Evolutionary conservation across 2,888 invertebrate genomes (phyloP).

Genomic region (Leistus spinibarbis): DNA sequence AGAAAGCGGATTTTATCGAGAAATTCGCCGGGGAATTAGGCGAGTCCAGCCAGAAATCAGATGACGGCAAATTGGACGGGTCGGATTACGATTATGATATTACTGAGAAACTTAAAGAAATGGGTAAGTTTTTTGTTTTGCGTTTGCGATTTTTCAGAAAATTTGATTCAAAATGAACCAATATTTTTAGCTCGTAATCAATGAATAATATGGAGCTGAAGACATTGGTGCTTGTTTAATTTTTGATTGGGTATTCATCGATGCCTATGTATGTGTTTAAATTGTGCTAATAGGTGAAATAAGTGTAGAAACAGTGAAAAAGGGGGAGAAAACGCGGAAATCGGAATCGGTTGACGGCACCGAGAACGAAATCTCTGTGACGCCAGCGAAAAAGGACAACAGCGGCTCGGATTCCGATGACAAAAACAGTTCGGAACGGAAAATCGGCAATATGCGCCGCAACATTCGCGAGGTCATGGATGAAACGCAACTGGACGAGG

Average conservation of each 20-base stretch:
- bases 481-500: slow-evolving; percentile 90
- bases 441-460: slow-evolving; percentile 69
- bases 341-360: slow-evolving; percentile 57
- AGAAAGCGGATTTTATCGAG: slow-evolving; percentile 44
- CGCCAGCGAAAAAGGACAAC: slow-evolving; percentile 57
- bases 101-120: slow-evolving; percentile 67
- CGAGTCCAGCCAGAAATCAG: slow-evolving; percentile 39
- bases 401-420: slow-evolving; percentile 51
- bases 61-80: slow-evolving; percentile 47
- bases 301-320: slow-evolving; percentile 58
- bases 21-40: slow-evolving; percentile 31
- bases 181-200: too few species aligned
- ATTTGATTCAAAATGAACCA: not conserved
- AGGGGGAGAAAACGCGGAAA: slow-evolving; percentile 54
- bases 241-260: not conserved
- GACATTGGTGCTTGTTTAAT: too few species aligned
- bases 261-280: not conserved
- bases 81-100: slow-evolving; percentile 63
- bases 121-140: slow-evolving; percentile 54
- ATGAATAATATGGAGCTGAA: too few species aligned
- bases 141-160: not conserved
- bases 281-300: slow-evolving; percentile 49
- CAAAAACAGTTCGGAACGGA: slow-evolving; percentile 49
- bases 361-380: slow-evolving; percentile 84
- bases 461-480: slow-evolving; percentile 94